These are phyloP conservation scores for Austrolebias charrua DNA, from an alignment of 2,797 vertebrate genomes.

Conservation along the genomic window DNA sequence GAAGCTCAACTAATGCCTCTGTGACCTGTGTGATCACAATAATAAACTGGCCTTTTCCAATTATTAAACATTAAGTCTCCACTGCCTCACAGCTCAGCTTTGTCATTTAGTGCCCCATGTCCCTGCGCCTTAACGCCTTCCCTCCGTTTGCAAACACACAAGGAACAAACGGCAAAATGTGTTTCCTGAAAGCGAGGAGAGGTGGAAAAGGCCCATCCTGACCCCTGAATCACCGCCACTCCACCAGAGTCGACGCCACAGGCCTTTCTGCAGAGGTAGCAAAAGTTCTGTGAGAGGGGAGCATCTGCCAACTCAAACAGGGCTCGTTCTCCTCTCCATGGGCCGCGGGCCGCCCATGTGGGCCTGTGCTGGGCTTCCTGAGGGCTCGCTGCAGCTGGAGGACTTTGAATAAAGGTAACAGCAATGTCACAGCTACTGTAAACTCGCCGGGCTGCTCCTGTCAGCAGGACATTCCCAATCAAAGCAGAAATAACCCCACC, in stretches of 20 bases:
- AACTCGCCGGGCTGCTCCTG: constrained; percentile 80
- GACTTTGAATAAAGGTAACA: constrained; percentile 89
- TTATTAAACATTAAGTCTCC: constrained; percentile 70
- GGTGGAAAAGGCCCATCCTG: constrained; percentile 94
- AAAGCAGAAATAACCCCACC: constrained; percentile 80
- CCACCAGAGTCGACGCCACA: constrained; percentile 79
- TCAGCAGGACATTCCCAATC: constrained; percentile 85
- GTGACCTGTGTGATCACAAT: constrained; percentile 32
- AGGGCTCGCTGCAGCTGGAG: constrained; percentile 95
- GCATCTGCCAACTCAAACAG: constrained; percentile 94
- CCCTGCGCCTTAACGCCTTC: constrained; percentile 50
- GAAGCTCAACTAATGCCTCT: constrained; percentile 29
- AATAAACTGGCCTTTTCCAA: constrained; percentile 57
- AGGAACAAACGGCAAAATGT: constrained; percentile 90
- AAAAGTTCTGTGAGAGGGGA: constrained; percentile 88
- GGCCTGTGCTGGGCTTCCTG: constrained; percentile 87
- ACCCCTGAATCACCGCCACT: constrained; percentile 80
- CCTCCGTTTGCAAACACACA: constrained; percentile 60
- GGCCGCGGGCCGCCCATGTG: constrained; percentile 81
- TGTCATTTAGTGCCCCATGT: constrained; percentile 43
- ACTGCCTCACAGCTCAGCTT: constrained; percentile 80
- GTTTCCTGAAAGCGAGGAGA: constrained; percentile 97
- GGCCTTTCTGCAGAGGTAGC: constrained; percentile 96
- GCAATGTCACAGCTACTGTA: constrained; percentile 93
- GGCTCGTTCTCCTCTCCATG: constrained; percentile 67